Percentiles rank a stretch among this genome's conserved stretches.
Conservation (phyloP, 2,888 invertebrate species). For the Chirona hameri region DNA sequence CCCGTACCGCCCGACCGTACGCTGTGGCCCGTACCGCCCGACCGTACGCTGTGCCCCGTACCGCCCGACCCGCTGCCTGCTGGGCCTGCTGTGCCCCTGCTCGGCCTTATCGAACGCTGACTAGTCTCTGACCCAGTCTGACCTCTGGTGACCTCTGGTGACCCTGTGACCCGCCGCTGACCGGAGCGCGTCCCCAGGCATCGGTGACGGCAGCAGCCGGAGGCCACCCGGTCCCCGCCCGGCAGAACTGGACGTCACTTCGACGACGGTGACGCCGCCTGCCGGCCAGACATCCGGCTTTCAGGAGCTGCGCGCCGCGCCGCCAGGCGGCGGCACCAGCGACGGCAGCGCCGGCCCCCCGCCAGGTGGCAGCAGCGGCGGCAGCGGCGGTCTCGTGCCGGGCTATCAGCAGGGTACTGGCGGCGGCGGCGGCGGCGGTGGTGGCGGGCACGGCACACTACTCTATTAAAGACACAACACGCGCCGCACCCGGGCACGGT, state of each 20-base stretch:
- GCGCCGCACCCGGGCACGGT: too few relatives aligned
- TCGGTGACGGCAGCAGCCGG: conserved; percentile 44
- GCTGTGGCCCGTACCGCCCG: too few relatives aligned
- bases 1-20: too few relatives aligned
- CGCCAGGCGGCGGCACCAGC: background rate
- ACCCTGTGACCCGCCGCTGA: background rate
- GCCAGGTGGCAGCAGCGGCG: conserved; percentile 3
- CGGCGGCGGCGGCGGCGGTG: background rate
- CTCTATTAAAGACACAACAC: background rate
- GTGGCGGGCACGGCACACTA: background rate
- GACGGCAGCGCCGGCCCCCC: background rate
- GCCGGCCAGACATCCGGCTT: conserved; percentile 32
- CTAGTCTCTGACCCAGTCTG: too few relatives aligned
- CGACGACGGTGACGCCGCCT: conserved; percentile 23
- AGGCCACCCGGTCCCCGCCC: background rate
- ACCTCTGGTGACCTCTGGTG: background rate
- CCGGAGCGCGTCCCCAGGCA: background rate
- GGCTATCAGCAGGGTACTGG: conserved; percentile 2
- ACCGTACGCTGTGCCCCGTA: too few relatives aligned
- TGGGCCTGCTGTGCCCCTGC: too few relatives aligned
- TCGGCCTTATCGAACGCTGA: too few relatives aligned
- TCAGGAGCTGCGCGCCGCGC: conserved; percentile 25
- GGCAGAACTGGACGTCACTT: conserved; percentile 28
- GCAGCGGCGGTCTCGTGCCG: background rate
- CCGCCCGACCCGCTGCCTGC: too few relatives aligned